These are phyloP conservation scores for Homarus americanus DNA, from an alignment of 1,140 invertebrate genomes.

Conservation along the genomic window DNA sequence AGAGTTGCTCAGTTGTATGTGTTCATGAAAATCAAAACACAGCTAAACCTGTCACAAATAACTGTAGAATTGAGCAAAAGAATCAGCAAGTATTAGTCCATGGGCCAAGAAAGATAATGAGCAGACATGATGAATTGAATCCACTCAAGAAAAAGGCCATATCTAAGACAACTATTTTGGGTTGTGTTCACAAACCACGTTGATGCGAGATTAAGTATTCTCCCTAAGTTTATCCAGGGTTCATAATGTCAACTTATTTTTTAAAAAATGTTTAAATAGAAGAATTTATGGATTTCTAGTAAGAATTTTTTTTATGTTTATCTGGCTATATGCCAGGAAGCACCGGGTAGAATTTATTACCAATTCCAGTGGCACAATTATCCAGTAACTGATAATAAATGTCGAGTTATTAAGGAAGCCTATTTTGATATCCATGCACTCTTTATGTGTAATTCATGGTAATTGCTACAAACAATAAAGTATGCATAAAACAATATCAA, in stretches of 20 bases:
- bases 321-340: conserved; percentile 64
- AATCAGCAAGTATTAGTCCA: conserved; percentile 48
- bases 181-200: conserved; percentile 59
- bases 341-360: conserved; percentile 68
- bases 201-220: conserved; percentile 71
- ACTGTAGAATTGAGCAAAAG: conserved; percentile 59
- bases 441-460: neutral
- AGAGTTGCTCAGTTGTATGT: neutral
- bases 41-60: conserved; percentile 49
- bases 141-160: conserved; percentile 37
- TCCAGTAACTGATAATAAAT: conserved; percentile 34
- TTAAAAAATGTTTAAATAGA: conserved; percentile 49
- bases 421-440: conserved; percentile 52
- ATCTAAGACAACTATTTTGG: conserved; percentile 19
- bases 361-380: conserved; percentile 36
- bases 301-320: conserved; percentile 51
- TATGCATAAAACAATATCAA: neutral
- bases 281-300: conserved; percentile 56
- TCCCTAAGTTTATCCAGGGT: conserved; percentile 64
- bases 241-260: conserved; percentile 47
- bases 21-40: neutral
- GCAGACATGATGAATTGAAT: conserved; percentile 42
- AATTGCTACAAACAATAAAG: conserved; percentile 6
- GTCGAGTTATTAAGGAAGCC: conserved; percentile 12
- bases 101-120: conserved; percentile 41